These are phyloP conservation scores for Rhagonycha fulva DNA, from an alignment of 2,888 invertebrate genomes.

Conservation along the genomic window DNA sequence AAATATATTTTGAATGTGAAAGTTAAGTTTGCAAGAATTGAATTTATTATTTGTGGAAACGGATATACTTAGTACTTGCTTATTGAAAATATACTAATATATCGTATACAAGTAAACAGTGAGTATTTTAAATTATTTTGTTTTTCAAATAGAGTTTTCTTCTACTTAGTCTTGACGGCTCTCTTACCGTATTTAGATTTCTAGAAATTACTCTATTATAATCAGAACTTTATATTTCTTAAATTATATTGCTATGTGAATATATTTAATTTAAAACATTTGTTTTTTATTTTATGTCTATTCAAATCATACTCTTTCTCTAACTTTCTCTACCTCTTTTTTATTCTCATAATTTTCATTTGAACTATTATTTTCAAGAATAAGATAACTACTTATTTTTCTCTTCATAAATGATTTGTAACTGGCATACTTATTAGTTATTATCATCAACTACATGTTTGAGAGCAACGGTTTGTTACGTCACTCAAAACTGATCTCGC, in stretches of 20 bases:
- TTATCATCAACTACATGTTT: too few species aligned
- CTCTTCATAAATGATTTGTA: too few species aligned
- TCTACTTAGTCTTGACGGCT: constrained; percentile 11
- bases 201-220: constrained; percentile 40
- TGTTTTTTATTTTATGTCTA: constrained; percentile 7
- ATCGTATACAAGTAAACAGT: constrained; percentile 18
- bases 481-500: too few species aligned
- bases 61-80: constrained; percentile 17
- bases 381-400: too few species aligned
- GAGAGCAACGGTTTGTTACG: too few species aligned
- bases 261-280: constrained; percentile 46
- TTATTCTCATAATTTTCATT: too few species aligned
- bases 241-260: constrained; percentile 48
- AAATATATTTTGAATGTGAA: background rate
- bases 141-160: constrained; percentile 21
- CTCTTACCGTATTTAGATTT: background rate
- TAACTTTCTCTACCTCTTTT: too few species aligned
- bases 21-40: constrained; percentile 14
- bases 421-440: too few species aligned
- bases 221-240: constrained; percentile 49
- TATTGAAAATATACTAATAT: constrained; percentile 12
- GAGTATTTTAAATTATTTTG: constrained; percentile 22
- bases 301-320: background rate
- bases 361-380: too few species aligned
- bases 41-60: constrained; percentile 15